Evolutionary conservation across 2,888 invertebrate genomes (phyloP).

Genomic region (Drosophila kambysellisi): DNA sequence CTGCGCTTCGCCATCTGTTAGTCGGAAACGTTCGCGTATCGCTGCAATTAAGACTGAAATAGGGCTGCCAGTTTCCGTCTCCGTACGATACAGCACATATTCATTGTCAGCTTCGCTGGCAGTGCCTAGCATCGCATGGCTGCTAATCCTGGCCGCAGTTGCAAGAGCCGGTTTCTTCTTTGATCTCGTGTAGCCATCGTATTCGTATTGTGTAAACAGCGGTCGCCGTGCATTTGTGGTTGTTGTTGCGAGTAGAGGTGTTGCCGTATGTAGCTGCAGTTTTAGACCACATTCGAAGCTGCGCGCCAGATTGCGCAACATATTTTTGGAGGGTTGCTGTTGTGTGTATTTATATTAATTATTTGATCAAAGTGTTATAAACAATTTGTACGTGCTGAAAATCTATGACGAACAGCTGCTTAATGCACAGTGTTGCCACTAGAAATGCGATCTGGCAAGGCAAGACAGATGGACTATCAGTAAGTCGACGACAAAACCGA

Average conservation of each 20-base stretch:
- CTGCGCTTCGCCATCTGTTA: conserved; percentile 63
- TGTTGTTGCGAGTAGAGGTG: neutral
- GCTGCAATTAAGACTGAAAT: conserved; percentile 47
- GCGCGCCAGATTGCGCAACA: conserved; percentile 63
- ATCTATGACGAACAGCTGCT: conserved; percentile 44
- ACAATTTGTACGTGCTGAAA: conserved; percentile 22
- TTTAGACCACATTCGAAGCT: conserved; percentile 50
- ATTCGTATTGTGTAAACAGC: conserved; percentile 56
- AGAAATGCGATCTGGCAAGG: conserved; percentile 14
- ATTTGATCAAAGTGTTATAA: neutral
- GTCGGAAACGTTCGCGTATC: conserved; percentile 64
- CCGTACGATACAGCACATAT: conserved; percentile 74
- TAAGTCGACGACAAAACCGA: neutral
- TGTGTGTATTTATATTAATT: neutral
- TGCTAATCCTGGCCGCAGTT: conserved; percentile 31
- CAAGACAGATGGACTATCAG: neutral
- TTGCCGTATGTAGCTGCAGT: conserved; percentile 30
- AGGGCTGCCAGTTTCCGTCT: conserved; percentile 58
- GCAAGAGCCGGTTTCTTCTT: conserved; percentile 25
- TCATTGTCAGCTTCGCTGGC: conserved; percentile 69
- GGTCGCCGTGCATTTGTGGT: conserved; percentile 21
- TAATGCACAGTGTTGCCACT: conserved; percentile 23
- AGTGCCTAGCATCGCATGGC: conserved; percentile 10
- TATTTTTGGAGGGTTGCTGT: conserved; percentile 9
- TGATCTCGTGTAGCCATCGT: conserved; percentile 6